phyloP scores from a whole-genome alignment of 2,113 vertebrate genomes.

The Podarcis muralis region DNA sequence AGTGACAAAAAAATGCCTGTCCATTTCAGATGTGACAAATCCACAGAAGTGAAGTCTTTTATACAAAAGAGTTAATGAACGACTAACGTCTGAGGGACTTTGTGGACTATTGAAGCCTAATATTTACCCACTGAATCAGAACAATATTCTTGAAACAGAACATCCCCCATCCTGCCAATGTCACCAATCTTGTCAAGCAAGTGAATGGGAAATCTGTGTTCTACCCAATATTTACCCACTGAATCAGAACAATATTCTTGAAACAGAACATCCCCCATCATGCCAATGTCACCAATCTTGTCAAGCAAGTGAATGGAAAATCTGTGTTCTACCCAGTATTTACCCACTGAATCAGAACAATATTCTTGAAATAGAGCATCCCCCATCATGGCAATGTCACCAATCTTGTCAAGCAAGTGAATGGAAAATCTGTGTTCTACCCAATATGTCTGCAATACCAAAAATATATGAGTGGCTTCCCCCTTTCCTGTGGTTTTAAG shows the following conservation, averaged over 20 bases:
- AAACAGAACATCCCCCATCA: not conserved
- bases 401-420: not conserved
- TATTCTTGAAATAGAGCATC: not conserved
- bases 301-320: not conserved
- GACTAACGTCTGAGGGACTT: conserved; percentile 47
- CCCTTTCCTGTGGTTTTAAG: not conserved
- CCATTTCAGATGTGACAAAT: conserved; percentile 59
- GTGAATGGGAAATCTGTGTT: not conserved
- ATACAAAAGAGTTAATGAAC: conserved; percentile 64
- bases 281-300: not conserved
- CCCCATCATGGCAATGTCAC: not conserved
- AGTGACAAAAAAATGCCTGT: conserved; percentile 20
- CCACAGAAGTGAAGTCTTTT: conserved; percentile 38
- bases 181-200: not conserved
- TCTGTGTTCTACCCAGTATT: conserved; percentile 34
- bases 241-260: not conserved
- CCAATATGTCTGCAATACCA: not conserved
- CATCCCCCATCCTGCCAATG: not conserved
- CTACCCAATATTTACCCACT: conserved; percentile 50
- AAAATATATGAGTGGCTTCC: not conserved
- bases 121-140: conserved; percentile 52
- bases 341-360: conserved; percentile 27
- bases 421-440: not conserved
- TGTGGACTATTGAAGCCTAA: conserved; percentile 43
- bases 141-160: not conserved